Conservation (phyloP, 2,888 invertebrate species). For the Perizoma affinitatum region DNA sequence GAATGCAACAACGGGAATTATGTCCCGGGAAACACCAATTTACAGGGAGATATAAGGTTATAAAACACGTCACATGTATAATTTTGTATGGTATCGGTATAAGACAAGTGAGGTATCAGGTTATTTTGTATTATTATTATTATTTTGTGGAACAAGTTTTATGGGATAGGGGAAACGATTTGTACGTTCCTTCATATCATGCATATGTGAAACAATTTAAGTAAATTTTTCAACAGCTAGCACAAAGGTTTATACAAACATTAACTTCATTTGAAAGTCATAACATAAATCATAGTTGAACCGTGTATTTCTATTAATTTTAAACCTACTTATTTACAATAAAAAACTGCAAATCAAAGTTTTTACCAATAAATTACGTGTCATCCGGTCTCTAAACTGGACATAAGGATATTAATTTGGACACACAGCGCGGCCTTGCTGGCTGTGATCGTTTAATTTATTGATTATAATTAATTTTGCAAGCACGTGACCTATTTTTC, state of each 20-base stretch:
- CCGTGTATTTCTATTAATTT: background rate
- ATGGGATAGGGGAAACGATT: background rate
- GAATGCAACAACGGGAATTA: constrained; percentile 42
- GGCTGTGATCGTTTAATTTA: constrained; percentile 55
- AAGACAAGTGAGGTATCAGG: background rate
- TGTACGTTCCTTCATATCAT: no score
- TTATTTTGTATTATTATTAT: no score
- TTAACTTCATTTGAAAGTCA: background rate
- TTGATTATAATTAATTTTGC: constrained; percentile 55
- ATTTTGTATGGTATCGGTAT: constrained; percentile 14
- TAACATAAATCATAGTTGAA: background rate
- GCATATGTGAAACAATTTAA: no score
- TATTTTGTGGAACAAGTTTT: constrained; percentile 2
- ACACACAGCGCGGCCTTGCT: constrained; percentile 37
- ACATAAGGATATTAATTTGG: constrained; percentile 50
- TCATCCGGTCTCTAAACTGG: constrained; percentile 1
- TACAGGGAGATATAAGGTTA: constrained; percentile 23
- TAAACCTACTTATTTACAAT: constrained; percentile 1
- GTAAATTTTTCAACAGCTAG: background rate
- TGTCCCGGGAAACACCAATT: constrained; percentile 45
- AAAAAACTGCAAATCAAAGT: background rate
- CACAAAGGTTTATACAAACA: background rate
- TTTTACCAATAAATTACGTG: constrained; percentile 2
- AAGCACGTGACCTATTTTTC: constrained; percentile 39
- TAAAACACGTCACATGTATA: constrained; percentile 16